These are phyloP conservation scores for Phycodurus eques DNA, from an alignment of 2,113 vertebrate genomes.

Conservation along the genomic window DNA sequence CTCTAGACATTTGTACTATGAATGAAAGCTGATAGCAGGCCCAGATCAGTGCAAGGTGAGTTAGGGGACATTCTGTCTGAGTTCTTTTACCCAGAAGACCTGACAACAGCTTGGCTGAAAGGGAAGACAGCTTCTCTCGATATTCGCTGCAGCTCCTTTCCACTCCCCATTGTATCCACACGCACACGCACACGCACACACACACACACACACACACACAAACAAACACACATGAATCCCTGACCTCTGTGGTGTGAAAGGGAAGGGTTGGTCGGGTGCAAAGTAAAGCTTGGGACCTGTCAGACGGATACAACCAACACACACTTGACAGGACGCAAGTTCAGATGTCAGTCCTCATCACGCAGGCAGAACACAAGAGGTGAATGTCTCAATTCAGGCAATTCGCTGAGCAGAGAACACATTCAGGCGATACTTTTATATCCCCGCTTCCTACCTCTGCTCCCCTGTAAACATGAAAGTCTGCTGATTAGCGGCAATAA, in stretches of 20 bases:
- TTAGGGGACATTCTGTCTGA: conserved; percentile 64
- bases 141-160: conserved; percentile 36
- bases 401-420: conserved; percentile 27
- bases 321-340: conserved; percentile 54
- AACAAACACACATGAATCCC: conserved; percentile 28
- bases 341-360: conserved; percentile 52
- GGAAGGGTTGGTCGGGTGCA: conserved; percentile 28
- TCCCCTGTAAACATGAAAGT: conserved; percentile 19
- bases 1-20: conserved; percentile 33
- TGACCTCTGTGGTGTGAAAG: conserved; percentile 68
- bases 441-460: conserved; percentile 1
- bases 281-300: conserved; percentile 61
- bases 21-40: conserved; percentile 60
- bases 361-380: conserved; percentile 35
- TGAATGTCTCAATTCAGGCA: conserved; percentile 47
- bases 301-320: conserved; percentile 50
- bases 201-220: conserved; percentile 2
- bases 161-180: conserved; percentile 3
- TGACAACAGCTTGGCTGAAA: conserved; percentile 61
- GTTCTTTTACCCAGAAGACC: conserved; percentile 55
- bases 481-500: conserved; percentile 3
- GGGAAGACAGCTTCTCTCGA: conserved; percentile 60
- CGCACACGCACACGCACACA: background rate
- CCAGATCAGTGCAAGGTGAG: conserved; percentile 64
- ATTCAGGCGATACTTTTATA: conserved; percentile 24